These are phyloP conservation scores for Scyliorhinus canicula DNA, from an alignment of 2,797 vertebrate genomes.

Conservation along the genomic window DNA sequence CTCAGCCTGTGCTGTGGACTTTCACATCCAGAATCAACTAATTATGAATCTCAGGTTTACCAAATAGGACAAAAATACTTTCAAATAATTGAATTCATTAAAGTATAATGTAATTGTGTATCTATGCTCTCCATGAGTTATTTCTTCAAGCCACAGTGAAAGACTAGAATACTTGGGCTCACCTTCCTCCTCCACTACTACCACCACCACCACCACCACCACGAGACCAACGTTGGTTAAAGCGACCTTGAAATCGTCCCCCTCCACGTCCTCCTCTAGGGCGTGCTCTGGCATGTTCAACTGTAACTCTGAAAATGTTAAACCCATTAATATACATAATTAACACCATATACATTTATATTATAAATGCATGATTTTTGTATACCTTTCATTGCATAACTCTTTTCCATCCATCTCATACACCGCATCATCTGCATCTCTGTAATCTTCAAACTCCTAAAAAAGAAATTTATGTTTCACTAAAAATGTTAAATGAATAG, in stretches of 20 bases:
- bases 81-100: background rate
- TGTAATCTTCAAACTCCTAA: conserved; percentile 91
- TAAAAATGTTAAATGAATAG: background rate
- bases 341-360: background rate
- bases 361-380: background rate
- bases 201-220: conserved; percentile 70
- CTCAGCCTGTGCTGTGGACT: background rate
- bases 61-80: background rate
- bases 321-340: background rate
- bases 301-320: conserved; percentile 71
- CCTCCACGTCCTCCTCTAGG: conserved; percentile 60
- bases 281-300: conserved; percentile 87
- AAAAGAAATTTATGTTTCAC: background rate
- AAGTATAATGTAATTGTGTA: background rate
- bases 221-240: conserved; percentile 77
- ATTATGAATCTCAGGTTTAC: background rate
- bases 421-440: conserved; percentile 91
- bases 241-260: conserved; percentile 85
- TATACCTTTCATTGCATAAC: conserved; percentile 85
- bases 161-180: conserved; percentile 23
- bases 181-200: conserved; percentile 81
- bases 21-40: background rate
- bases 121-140: no score
- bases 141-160: conserved; percentile 11
- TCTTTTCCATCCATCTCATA: conserved; percentile 95